phyloP scores from a whole-genome alignment of 2,888 invertebrate genomes.

The Nemoura dubitans region DNA sequence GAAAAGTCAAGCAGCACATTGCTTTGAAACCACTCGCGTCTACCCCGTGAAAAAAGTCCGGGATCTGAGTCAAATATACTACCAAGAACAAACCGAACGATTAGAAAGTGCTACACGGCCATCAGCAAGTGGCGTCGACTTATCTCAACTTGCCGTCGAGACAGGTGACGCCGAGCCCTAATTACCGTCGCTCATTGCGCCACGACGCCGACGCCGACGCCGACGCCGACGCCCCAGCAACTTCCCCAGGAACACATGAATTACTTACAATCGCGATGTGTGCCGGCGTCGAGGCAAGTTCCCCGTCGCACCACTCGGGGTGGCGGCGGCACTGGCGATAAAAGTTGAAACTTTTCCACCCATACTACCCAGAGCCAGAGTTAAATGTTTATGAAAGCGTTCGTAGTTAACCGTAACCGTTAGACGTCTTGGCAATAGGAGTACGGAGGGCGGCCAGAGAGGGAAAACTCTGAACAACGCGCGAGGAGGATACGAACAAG shows the following conservation, averaged over 20 bases:
- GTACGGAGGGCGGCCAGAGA: neutral
- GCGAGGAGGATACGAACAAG: constrained; percentile 26
- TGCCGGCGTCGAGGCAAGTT: constrained; percentile 1
- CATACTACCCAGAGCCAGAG: neutral
- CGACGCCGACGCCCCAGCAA: neutral
- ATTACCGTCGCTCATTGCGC: neutral
- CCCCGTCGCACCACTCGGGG: neutral
- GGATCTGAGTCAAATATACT: no score
- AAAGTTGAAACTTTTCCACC: constrained; percentile 35
- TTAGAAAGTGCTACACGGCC: neutral
- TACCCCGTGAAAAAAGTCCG: neutral
- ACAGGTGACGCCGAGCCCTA: neutral
- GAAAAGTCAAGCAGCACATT: no score
- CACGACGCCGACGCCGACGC: neutral
- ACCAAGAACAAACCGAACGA: no score
- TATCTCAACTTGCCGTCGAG: neutral
- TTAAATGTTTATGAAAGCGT: constrained; percentile 42
- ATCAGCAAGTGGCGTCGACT: neutral
- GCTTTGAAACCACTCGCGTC: no score
- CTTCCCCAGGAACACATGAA: constrained; percentile 30
- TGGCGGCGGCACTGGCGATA: constrained; percentile 1
- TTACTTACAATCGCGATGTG: constrained; percentile 34
- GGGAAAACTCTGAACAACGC: constrained; percentile 23
- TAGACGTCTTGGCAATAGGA: constrained; percentile 1
- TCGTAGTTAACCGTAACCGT: constrained; percentile 40